Conservation (phyloP, 1,140 invertebrate species). For the Papilio polytes region DNA sequence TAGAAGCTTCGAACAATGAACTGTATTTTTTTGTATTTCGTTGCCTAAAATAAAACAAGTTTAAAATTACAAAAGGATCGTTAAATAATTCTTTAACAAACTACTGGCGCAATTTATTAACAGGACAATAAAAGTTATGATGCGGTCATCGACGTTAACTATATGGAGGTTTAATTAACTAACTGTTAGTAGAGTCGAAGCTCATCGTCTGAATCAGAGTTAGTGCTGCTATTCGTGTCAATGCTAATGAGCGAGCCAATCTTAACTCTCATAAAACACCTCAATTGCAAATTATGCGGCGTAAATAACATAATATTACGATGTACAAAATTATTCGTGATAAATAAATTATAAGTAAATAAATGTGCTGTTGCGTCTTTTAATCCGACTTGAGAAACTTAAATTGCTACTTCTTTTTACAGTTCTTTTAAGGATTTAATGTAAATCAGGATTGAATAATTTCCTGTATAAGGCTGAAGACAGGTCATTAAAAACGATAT, state of each 20-base stretch:
- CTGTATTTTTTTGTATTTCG: too few relatives aligned
- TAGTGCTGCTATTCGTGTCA: slow-evolving; percentile 66
- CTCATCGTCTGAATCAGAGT: slow-evolving; percentile 62
- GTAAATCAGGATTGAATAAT: not conserved
- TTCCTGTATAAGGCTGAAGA: not conserved
- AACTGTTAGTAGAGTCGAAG: slow-evolving; percentile 51
- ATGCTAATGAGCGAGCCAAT: slow-evolving; percentile 72
- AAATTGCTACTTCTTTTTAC: not conserved
- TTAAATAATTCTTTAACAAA: not conserved
- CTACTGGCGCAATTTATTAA: not conserved
- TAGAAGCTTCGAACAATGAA: not conserved
- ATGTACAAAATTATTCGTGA: slow-evolving; percentile 7
- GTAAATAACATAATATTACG: slow-evolving; percentile 27
- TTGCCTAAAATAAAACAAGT: not conserved
- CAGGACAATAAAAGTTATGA: slow-evolving; percentile 19
- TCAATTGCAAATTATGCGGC: slow-evolving; percentile 46
- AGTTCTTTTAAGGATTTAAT: not conserved
- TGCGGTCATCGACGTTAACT: slow-evolving; percentile 32
- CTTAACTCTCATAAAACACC: slow-evolving; percentile 63
- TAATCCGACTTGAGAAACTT: not conserved
- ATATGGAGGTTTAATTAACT: slow-evolving; percentile 54
- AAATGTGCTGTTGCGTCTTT: not conserved
- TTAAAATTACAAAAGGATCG: not conserved
- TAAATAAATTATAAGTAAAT: slow-evolving; percentile 9
- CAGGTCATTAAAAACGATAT: not conserved